phyloP scores from a whole-genome alignment of 2,113 vertebrate species.

The Coptodon bakossiorum region DNA sequence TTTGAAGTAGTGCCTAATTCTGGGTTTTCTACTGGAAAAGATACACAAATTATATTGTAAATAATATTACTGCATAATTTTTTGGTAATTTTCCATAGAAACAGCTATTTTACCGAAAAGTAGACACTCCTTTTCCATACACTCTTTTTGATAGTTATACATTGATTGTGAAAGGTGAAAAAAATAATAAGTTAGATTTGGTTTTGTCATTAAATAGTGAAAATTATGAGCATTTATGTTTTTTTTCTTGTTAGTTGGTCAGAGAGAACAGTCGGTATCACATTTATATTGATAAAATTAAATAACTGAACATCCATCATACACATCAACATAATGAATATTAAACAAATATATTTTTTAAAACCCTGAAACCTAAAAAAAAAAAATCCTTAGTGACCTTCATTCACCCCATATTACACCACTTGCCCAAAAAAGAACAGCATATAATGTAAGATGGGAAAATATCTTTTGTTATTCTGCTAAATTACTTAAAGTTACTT shows the following conservation, averaged over 20 bases:
- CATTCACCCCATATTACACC: neutral
- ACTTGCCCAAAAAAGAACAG: fast-evolving
- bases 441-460: neutral
- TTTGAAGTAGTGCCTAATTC: neutral
- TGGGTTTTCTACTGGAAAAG: fast-evolving
- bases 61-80: neutral
- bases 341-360: neutral
- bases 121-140: neutral
- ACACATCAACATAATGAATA: neutral
- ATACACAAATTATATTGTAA: too few species aligned
- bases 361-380: neutral
- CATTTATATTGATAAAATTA: neutral
- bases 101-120: neutral
- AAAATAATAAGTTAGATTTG: neutral
- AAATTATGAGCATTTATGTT: neutral
- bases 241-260: neutral
- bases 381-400: fast-evolving
- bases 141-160: fast-evolving
- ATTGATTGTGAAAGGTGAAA: neutral
- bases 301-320: neutral
- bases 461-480: neutral
- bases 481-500: fast-evolving
- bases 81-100: neutral
- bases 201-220: fast-evolving
- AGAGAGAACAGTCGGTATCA: neutral